Evolutionary conservation across 2,113 vertebrate species (phyloP), one percentile per base, ranked within the genome.

Genomic region (Beaufortia kweichowensis): DNA sequence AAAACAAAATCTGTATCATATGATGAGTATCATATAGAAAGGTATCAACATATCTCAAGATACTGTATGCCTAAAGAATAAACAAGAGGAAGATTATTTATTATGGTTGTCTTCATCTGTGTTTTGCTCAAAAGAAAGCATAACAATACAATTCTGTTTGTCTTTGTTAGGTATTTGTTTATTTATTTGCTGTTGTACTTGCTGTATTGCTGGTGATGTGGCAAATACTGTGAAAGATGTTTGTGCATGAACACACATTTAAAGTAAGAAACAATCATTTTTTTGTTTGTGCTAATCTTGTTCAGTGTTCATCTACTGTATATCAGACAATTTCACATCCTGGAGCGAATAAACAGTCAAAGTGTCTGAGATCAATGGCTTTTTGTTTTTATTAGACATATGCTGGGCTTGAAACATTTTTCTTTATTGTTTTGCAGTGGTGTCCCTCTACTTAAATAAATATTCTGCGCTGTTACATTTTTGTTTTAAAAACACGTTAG

Each of bases 161-260:
- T 17, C 43, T 46, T 46, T 15, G 41, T 43, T 46, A 46, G 4
- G 1, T 46, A 46, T 56, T 31, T 12, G 23, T 35, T 3, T 33
- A 8, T 35, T 23, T 70, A 17, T 24, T 35, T 56, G 24, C 24
- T 33, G 50, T 29, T 24, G n/a, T 21, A n/a, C 55, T 65, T 43
- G 9, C 39, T 53, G 61, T 17, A 46, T 46, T 39, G 35, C 4
- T 64, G 6, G 29, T 65, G 46, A 23, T 62, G 46, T 62, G 72
- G 26, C 8, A 46, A 14, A 50, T 76, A 11, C n/a, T n/a, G n/a
- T n/a, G n/a, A n/a, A n/a, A n/a, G 28, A 62, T 76, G 60, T 75
- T 23, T 67, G 33, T 57, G 75, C 56, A 62, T 55, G 60, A 14
- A 35, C 4, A 4, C 8, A 56, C 7, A 70, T 70, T 70, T 63